These are phyloP conservation scores for Crax fasciolata DNA, from an alignment of 2,797 vertebrate genomes.

Conservation along the genomic window DNA sequence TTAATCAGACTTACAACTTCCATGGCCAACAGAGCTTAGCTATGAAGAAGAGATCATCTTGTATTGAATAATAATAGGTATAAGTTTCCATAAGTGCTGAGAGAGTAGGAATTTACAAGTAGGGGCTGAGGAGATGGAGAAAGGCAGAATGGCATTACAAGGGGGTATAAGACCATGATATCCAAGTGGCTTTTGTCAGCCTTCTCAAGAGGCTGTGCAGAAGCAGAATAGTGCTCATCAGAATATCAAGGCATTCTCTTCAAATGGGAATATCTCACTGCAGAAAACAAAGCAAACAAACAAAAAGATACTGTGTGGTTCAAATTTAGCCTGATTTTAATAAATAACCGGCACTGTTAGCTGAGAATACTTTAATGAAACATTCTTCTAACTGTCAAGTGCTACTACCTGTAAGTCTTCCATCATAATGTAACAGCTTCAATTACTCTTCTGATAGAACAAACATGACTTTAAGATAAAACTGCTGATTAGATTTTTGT, in stretches of 20 bases:
- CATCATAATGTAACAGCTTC: background rate
- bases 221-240: background rate
- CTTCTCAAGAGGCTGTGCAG: background rate
- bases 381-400: background rate
- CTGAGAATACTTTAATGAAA: background rate
- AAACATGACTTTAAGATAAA: background rate
- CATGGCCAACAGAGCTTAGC: background rate
- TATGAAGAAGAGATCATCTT: background rate
- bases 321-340: background rate
- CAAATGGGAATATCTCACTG: background rate
- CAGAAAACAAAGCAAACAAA: background rate
- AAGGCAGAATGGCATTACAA: background rate
- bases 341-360: background rate
- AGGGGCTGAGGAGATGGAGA: background rate
- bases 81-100: background rate
- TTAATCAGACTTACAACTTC: background rate
- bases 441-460: background rate
- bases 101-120: background rate
- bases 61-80: background rate
- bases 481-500: background rate
- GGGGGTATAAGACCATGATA: background rate
- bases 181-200: background rate
- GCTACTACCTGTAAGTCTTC: background rate
- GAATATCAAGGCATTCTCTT: background rate
- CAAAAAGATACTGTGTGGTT: accelerated